Percentiles rank a stretch among this genome's conserved stretches.
phyloP scores from a whole-genome alignment of 1,140 invertebrate species.

The Mactra quadrangularis region DNA sequence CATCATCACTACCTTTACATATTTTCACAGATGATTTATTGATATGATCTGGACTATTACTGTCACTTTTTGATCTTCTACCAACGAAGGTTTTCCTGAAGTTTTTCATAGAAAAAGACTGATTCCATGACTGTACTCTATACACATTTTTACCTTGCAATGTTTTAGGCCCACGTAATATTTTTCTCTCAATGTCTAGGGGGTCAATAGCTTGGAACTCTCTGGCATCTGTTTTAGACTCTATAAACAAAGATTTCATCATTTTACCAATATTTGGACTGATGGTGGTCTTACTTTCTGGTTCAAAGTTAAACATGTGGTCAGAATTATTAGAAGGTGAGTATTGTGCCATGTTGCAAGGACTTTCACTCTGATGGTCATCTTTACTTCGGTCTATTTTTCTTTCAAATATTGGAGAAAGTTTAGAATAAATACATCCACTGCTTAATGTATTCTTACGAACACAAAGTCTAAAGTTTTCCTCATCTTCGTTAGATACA shows the following conservation, averaged over 20 bases:
- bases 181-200: conserved; percentile 34
- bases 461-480: too few relatives aligned
- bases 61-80: too few relatives aligned
- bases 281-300: too few relatives aligned
- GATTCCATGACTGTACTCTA: background rate
- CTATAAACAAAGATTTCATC: conserved; percentile 32
- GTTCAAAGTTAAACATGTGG: too few relatives aligned
- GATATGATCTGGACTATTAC: background rate
- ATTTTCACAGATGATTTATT: background rate
- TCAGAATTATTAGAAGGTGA: too few relatives aligned
- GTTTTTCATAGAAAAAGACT: too few relatives aligned
- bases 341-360: too few relatives aligned
- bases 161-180: background rate
- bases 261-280: conserved; percentile 29
- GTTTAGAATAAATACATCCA: background rate
- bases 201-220: conserved; percentile 32
- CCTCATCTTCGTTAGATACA: too few relatives aligned
- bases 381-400: background rate
- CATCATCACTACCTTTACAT: background rate
- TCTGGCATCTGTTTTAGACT: background rate
- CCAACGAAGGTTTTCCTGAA: too few relatives aligned
- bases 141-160: background rate
- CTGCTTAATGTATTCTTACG: too few relatives aligned
- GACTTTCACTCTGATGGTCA: background rate
- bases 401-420: conserved; percentile 47